A percentile compares a stretch with the other conserved stretches of the same genome.
phyloP scores from a whole-genome alignment of 1,140 invertebrate species.

The Macrosteles quadrilineatus region DNA sequence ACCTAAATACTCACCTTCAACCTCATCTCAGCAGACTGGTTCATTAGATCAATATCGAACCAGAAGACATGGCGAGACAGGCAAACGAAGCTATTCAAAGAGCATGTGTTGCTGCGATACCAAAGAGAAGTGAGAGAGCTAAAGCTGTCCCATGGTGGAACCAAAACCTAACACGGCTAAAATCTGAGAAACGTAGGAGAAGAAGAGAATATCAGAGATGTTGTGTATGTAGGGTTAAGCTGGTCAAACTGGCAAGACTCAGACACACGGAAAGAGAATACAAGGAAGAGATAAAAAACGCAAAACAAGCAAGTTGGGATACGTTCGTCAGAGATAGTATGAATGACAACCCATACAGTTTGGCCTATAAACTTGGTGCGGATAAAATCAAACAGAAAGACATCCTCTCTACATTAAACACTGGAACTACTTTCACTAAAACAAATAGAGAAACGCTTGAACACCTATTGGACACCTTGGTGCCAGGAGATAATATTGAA shows the following conservation, averaged over 20 bases:
- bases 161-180: not conserved
- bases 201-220: not conserved
- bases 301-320: not conserved
- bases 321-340: not conserved
- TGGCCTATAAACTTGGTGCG: not conserved
- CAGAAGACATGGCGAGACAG: too few relatives aligned
- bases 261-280: not conserved
- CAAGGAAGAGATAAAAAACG: not conserved
- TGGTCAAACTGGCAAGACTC: not conserved
- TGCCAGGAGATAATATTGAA: not conserved
- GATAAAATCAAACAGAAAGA: not conserved
- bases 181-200: not conserved
- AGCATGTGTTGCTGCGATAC: not conserved
- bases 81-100: not conserved
- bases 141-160: not conserved
- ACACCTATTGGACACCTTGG: not conserved
- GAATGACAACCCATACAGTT: not conserved
- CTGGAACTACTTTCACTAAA: not conserved
- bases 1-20: not conserved
- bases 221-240: not conserved
- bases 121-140: not conserved
- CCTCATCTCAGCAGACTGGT: too few relatives aligned
- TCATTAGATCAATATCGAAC: too few relatives aligned
- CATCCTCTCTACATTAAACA: not conserved
- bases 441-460: not conserved